Conservation (phyloP, 2,113 vertebrate genomes). For the Alligator sinensis region DNA sequence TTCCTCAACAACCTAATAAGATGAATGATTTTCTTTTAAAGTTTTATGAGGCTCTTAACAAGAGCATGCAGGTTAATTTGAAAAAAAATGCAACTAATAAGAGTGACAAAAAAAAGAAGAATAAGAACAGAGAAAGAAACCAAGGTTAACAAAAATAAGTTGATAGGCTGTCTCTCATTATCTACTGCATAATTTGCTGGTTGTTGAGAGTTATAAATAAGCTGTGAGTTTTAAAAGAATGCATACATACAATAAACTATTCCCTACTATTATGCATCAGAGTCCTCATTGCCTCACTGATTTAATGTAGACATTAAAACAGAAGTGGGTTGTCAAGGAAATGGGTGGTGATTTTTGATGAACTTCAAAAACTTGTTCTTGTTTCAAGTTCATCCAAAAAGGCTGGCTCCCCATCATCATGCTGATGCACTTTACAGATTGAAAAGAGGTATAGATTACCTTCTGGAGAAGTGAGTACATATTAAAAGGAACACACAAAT, state of each 20-base stretch:
- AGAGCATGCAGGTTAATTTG: no score
- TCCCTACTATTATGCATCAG: background rate
- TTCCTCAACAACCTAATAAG: no score
- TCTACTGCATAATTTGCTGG: no score
- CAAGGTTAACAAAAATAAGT: no score
- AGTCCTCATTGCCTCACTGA: background rate
- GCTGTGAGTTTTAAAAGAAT: no score
- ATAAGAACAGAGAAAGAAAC: no score
- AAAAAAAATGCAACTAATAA: no score
- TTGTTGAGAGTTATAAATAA: no score
- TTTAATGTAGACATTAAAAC: background rate
- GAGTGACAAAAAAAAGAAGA: no score
- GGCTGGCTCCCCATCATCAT: background rate
- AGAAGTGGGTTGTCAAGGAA: background rate
- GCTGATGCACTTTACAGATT: background rate
- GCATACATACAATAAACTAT: background rate
- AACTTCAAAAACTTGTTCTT: background rate
- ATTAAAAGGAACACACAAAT: background rate
- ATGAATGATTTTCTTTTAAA: no score
- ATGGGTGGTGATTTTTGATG: background rate
- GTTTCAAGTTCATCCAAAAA: background rate
- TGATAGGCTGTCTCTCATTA: no score
- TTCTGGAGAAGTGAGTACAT: constrained; percentile 14
- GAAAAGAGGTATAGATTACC: background rate
- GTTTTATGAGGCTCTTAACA: no score